A percentile compares a stretch with the other conserved stretches of the same genome.
Conservation (phyloP, 64 coral and sea anemone genomes). For the Hydrozoanthus tunicans region DNA sequence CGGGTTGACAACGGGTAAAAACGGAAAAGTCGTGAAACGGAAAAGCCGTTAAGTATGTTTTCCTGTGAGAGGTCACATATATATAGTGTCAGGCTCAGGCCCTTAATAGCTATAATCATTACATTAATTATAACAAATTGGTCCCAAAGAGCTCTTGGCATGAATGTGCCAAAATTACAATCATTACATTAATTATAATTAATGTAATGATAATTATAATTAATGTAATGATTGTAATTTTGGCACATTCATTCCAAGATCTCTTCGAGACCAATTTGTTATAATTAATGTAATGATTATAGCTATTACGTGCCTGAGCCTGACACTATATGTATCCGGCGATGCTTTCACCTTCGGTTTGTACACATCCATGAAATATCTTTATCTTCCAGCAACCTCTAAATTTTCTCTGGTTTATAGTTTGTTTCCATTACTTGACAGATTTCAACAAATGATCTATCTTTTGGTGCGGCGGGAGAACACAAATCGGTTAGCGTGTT, state of each 20-base stretch:
- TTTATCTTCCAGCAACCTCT: slow-evolving; percentile 39
- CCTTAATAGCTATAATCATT: no score
- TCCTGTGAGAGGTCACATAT: no score
- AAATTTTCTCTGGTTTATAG: slow-evolving; percentile 36
- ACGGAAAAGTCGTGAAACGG: no score
- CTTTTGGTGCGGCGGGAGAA: slow-evolving; percentile 44
- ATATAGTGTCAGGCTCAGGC: no score
- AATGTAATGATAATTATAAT: no score
- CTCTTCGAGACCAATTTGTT: neutral
- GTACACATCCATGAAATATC: slow-evolving; percentile 32
- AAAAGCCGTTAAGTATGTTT: no score
- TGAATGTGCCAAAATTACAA: slow-evolving; percentile 46
- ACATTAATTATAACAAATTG: no score
- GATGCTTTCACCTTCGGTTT: slow-evolving; percentile 45
- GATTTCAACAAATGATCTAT: slow-evolving; percentile 38
- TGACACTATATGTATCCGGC: slow-evolving; percentile 14
- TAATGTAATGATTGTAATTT: slow-evolving; percentile 2
- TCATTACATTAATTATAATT: neutral
- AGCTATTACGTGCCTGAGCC: neutral
- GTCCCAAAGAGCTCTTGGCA: neutral
- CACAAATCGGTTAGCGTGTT: slow-evolving; percentile 37
- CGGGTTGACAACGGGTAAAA: no score
- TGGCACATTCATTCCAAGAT: slow-evolving; percentile 34
- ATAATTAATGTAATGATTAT: no score
- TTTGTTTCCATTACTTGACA: slow-evolving; percentile 43